A percentile compares a stretch with the other conserved stretches of the same genome.
Conservation (phyloP, 1,140 invertebrate genomes). For the Oryzaephilus surinamensis region DNA sequence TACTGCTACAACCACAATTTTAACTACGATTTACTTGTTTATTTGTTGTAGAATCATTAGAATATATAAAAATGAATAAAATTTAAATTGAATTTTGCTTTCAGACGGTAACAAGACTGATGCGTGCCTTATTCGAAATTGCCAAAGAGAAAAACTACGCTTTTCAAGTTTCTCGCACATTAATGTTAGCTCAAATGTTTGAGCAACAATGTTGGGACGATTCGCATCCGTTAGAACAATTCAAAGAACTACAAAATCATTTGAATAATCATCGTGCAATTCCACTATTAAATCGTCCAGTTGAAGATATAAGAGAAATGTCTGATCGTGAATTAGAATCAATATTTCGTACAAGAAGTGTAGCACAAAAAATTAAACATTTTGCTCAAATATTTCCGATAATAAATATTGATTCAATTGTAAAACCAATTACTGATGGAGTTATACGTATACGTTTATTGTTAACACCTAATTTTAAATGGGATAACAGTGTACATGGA, state of each 20-base stretch:
- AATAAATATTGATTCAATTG: constrained; percentile 67
- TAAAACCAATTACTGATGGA: constrained; percentile 92
- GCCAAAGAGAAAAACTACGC: constrained; percentile 82
- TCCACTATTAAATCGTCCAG: constrained; percentile 43
- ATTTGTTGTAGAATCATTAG: too few species aligned
- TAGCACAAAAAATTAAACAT: constrained; percentile 68
- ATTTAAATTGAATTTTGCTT: constrained; percentile 15
- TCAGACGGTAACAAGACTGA: constrained; percentile 83
- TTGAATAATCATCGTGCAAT: constrained; percentile 2
- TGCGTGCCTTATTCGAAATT: constrained; percentile 89
- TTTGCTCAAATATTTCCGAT: constrained; percentile 82
- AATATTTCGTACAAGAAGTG: constrained; percentile 65
- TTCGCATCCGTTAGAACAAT: constrained; percentile 79
- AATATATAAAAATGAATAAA: too few species aligned
- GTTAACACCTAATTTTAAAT: constrained; percentile 77
- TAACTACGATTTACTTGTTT: too few species aligned
- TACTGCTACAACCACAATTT: too few species aligned
- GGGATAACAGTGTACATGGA: constrained; percentile 86
- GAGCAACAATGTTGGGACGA: constrained; percentile 83
- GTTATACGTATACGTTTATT: constrained; percentile 79
- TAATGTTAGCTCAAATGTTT: constrained; percentile 80
- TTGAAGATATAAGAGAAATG: constrained; percentile 78
- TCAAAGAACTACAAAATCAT: constrained; percentile 53
- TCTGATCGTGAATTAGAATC: constrained; percentile 73
- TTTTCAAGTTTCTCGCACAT: constrained; percentile 70